phyloP scores from a whole-genome alignment of 1,140 invertebrate genomes.

The Sycophila sp. region DNA sequence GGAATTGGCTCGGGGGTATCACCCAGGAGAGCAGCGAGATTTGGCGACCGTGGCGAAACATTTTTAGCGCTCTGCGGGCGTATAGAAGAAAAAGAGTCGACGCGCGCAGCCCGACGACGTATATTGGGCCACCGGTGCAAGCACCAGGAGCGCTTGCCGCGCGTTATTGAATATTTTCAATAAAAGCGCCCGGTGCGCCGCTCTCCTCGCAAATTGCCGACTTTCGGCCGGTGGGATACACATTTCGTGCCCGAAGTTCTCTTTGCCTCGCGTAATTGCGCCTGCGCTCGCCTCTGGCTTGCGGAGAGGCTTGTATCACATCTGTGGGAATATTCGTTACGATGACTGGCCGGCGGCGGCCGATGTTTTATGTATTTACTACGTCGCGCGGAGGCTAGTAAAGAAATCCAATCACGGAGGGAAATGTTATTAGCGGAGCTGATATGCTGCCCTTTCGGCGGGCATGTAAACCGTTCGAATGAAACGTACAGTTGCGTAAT shows the following conservation, averaged over 20 bases:
- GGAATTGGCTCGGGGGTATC: no score
- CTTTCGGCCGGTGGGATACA: constrained; percentile 3
- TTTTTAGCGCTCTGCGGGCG: neutral
- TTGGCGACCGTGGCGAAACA: constrained; percentile 1
- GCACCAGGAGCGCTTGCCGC: neutral
- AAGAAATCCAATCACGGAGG: constrained; percentile 8
- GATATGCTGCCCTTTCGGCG: no score
- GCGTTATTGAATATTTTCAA: constrained; percentile 39
- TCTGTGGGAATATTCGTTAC: neutral
- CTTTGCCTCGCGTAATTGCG: constrained; percentile 35
- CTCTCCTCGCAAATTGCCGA: constrained; percentile 24
- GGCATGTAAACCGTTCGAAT: no score
- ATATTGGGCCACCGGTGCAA: no score
- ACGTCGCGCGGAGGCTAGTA: neutral
- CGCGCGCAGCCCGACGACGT: no score
- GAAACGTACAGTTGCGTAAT: no score
- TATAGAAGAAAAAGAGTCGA: neutral
- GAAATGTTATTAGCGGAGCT: neutral
- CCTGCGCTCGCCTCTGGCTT: no score
- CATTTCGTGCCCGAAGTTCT: constrained; percentile 34
- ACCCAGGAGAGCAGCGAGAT: neutral
- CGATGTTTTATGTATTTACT: constrained; percentile 18
- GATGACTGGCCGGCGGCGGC: neutral
- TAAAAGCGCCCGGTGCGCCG: constrained; percentile 10
- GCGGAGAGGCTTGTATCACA: neutral